These are phyloP conservation scores for Sesamia inferens DNA, from an alignment of 2,888 invertebrate genomes.

Conservation along the genomic window DNA sequence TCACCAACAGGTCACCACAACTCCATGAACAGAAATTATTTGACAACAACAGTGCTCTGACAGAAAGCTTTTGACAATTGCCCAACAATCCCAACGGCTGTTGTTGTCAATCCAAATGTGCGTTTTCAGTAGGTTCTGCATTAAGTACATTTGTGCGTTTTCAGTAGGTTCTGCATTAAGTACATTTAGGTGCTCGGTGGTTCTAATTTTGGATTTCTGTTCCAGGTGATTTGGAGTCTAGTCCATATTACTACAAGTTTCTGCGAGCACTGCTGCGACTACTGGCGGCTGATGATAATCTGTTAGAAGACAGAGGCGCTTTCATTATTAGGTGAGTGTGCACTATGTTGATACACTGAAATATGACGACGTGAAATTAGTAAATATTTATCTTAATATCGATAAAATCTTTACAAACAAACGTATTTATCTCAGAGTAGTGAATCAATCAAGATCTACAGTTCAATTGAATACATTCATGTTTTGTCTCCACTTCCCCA, in stretches of 20 bases:
- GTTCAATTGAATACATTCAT: too few species aligned
- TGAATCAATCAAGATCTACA: background rate
- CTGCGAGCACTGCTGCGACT: conserved; percentile 95
- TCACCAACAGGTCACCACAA: too few species aligned
- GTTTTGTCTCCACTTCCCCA: too few species aligned
- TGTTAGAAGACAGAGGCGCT: conserved; percentile 97
- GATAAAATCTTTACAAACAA: background rate
- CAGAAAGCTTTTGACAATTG: background rate
- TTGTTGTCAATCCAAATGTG: background rate
- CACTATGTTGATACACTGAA: background rate
- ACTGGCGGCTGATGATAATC: conserved; percentile 95
- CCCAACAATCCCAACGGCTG: background rate
- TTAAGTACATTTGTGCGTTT: background rate
- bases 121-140: background rate
- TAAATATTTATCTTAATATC: background rate
- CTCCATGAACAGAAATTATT: too few species aligned
- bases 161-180: background rate
- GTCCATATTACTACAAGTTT: conserved; percentile 95
- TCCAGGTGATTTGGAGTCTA: conserved; percentile 82
- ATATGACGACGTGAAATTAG: too few species aligned
- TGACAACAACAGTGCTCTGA: too few species aligned
- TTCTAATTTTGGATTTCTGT: background rate
- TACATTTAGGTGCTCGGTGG: background rate
- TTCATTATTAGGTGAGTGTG: conserved; percentile 96
- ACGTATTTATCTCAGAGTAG: background rate